phyloP scores from a whole-genome alignment of 2,888 invertebrate species.

The Leptinotarsa tumamoca region DNA sequence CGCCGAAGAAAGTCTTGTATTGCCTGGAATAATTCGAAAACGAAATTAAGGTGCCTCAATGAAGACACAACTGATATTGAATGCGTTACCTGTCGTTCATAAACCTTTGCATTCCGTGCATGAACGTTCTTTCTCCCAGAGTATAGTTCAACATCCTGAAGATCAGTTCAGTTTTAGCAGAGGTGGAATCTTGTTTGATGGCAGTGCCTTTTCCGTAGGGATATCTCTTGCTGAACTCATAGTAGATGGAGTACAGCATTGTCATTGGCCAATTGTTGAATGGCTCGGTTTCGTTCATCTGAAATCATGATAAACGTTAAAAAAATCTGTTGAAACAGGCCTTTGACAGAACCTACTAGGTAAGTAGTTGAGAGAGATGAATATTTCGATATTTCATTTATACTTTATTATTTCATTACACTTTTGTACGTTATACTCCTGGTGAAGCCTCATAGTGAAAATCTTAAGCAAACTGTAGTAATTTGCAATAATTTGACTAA shows the following conservation, averaged over 20 bases:
- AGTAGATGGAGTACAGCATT: conserved; percentile 80
- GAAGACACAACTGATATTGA: neutral
- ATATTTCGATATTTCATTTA: too few relatives aligned
- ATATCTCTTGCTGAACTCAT: conserved; percentile 83
- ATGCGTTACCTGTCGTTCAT: conserved; percentile 71
- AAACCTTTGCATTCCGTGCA: conserved; percentile 77
- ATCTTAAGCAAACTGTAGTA: neutral
- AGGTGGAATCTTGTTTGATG: conserved; percentile 79
- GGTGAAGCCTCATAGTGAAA: neutral
- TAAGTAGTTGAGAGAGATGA: too few relatives aligned
- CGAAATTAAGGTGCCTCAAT: neutral
- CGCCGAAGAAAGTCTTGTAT: conserved; percentile 81
- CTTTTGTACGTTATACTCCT: neutral
- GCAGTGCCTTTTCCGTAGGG: conserved; percentile 83
- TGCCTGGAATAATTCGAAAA: conserved; percentile 67
- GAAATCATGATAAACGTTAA: conserved; percentile 31
- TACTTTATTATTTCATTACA: too few relatives aligned
- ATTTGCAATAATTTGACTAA: neutral
- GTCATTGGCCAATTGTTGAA: conserved; percentile 87
- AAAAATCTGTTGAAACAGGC: neutral
- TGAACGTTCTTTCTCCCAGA: conserved; percentile 81
- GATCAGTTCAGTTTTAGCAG: conserved; percentile 81
- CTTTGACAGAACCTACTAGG: too few relatives aligned
- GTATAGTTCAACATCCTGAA: conserved; percentile 93
- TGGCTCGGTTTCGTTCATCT: conserved; percentile 80